A percentile compares a stretch with the other conserved stretches of the same genome.
Evolutionary conservation across 2,113 vertebrate species (phyloP).

Genomic region (Hippolais icterina): DNA sequence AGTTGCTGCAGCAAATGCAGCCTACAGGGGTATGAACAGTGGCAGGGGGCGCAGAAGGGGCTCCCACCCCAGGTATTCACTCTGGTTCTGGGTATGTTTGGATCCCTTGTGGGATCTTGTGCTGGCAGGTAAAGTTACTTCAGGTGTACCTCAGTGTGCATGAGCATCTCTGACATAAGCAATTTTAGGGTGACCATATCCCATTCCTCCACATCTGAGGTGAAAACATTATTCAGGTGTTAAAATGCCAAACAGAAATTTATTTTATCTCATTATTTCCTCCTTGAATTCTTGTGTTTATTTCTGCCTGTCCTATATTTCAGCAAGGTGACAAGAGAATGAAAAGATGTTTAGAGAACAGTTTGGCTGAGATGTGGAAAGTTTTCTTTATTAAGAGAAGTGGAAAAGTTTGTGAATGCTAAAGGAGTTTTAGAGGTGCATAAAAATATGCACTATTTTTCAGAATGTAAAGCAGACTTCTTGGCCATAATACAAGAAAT

Average conservation of each 20-base stretch:
- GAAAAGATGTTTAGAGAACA: not conserved
- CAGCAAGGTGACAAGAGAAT: not conserved
- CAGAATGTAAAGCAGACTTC: not conserved
- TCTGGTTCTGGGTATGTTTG: not conserved
- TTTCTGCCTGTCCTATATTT: conserved; percentile 5
- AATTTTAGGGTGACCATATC: not conserved
- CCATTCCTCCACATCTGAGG: not conserved
- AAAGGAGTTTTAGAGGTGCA: not conserved
- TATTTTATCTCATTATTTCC: not conserved
- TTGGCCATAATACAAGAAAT: not conserved
- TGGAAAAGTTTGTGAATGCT: not conserved
- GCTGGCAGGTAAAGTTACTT: not conserved
- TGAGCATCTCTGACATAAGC: not conserved
- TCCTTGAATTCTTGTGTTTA: not conserved
- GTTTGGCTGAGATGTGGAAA: not conserved
- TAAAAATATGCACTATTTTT: not conserved
- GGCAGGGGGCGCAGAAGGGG: not conserved
- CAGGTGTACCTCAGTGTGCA: not conserved
- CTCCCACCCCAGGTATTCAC: not conserved
- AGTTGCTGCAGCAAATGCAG: not conserved
- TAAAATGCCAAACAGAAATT: not conserved
- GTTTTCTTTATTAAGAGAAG: not conserved
- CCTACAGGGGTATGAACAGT: fast-evolving
- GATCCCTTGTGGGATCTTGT: not conserved
- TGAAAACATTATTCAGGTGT: not conserved